These are phyloP conservation scores for Euborellia annulipes DNA, from an alignment of 1,140 invertebrate genomes.

Conservation along the genomic window DNA sequence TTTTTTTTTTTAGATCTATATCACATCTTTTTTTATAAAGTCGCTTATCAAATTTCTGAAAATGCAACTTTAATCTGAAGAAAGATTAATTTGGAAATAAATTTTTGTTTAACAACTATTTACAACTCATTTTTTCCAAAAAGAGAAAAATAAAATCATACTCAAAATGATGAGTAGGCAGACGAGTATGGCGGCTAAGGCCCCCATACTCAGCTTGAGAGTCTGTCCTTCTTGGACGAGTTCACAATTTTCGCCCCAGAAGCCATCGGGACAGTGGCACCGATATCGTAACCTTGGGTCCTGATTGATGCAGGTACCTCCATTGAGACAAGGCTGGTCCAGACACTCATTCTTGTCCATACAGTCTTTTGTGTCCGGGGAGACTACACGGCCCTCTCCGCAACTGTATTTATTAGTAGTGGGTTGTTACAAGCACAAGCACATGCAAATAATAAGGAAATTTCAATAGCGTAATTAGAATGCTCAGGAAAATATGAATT, in stretches of 20 bases:
- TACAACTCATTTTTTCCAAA: too few relatives aligned
- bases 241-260: conserved; percentile 87
- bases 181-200: conserved; percentile 80
- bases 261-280: conserved; percentile 78
- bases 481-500: neutral
- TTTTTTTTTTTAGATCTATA: too few relatives aligned
- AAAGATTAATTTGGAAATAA: too few relatives aligned
- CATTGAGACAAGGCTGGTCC: conserved; percentile 80
- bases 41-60: too few relatives aligned
- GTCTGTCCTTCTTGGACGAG: conserved; percentile 82
- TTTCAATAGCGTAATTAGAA: too few relatives aligned
- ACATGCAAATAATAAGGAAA: too few relatives aligned
- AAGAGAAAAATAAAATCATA: too few relatives aligned
- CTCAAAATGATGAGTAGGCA: conserved; percentile 87
- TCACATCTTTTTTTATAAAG: too few relatives aligned
- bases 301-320: conserved; percentile 74
- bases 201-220: conserved; percentile 83
- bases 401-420: conserved; percentile 43
- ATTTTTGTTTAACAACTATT: too few relatives aligned
- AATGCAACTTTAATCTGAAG: too few relatives aligned
- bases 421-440: too few relatives aligned
- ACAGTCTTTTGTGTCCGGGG: conserved; percentile 75
- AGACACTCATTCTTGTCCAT: conserved; percentile 89
- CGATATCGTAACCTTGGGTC: conserved; percentile 66
- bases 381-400: conserved; percentile 75